phyloP scores from a whole-genome alignment of 2,797 vertebrate genomes.

The Phataginus tricuspis region DNA sequence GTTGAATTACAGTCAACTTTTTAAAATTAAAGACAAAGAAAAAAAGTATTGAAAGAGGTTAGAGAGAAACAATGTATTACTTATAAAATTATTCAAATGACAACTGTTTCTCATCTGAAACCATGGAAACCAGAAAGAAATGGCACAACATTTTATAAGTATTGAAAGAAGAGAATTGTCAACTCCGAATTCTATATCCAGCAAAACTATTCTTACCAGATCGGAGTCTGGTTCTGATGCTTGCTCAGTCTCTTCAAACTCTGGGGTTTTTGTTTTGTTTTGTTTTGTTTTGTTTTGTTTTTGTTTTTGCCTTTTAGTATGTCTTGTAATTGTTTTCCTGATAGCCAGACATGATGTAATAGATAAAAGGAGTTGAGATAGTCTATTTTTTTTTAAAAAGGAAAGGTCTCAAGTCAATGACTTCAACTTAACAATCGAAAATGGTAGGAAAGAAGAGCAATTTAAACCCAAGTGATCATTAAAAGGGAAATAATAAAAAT shows the following conservation, averaged over 20 bases:
- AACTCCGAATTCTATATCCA: background rate
- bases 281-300: too few species aligned
- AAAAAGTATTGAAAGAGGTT: too few species aligned
- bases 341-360: background rate
- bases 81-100: background rate
- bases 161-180: background rate
- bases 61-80: background rate
- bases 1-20: background rate
- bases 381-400: background rate
- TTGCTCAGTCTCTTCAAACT: background rate
- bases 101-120: background rate
- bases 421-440: background rate
- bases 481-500: background rate
- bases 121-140: background rate
- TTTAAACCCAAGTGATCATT: background rate
- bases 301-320: background rate
- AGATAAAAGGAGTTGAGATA: background rate
- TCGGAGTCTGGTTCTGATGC: background rate
- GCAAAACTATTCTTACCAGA: background rate
- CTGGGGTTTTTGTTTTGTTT: too few species aligned
- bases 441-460: background rate
- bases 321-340: background rate
- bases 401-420: background rate
- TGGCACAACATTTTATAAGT: background rate
- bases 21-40: background rate